Evolutionary conservation across 2,797 vertebrate species (phyloP).

Genomic region (Neoniphon sammara): DNA sequence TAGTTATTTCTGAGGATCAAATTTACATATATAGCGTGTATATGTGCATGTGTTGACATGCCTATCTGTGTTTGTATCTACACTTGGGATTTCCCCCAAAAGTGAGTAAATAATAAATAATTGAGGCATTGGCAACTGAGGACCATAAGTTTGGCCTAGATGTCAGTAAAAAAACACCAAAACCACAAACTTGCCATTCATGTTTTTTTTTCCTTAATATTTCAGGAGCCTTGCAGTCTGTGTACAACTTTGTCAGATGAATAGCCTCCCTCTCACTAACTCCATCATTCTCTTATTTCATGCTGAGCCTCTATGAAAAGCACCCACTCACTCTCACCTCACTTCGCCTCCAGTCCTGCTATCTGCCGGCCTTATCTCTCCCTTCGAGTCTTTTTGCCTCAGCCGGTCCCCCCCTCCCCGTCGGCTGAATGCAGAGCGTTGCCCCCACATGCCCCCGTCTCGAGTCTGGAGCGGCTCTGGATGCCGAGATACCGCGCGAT

Average conservation of each 20-base stretch:
- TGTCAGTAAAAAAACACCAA: no score
- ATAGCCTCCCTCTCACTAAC: conserved; percentile 6
- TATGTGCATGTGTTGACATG: background rate
- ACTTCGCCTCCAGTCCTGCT: conserved; percentile 42
- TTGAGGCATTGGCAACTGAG: background rate
- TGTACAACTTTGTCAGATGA: conserved; percentile 25
- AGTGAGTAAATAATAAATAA: conserved; percentile 28
- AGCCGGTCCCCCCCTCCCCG: conserved; percentile 14
- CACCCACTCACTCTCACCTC: conserved; percentile 56
- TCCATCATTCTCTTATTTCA: conserved; percentile 40
- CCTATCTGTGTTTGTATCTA: background rate
- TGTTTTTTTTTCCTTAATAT: no score
- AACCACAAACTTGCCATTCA: no score
- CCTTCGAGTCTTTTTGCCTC: conserved; percentile 39
- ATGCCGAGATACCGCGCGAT: conserved; percentile 41
- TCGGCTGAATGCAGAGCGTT: conserved; percentile 42
- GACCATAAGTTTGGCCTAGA: conserved; percentile 1
- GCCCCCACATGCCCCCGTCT: conserved; percentile 23
- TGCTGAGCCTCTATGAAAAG: conserved; percentile 49
- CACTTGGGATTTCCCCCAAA: background rate
- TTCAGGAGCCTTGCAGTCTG: conserved; percentile 19
- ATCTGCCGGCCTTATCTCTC: conserved; percentile 54
- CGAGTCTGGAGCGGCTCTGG: conserved; percentile 32
- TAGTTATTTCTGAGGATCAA: no score
- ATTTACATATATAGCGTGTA: background rate